Base-by-base conservation (phyloP, 2,797 vertebrate genomes). In the Periophthalmus magnuspinnatus region DNA sequence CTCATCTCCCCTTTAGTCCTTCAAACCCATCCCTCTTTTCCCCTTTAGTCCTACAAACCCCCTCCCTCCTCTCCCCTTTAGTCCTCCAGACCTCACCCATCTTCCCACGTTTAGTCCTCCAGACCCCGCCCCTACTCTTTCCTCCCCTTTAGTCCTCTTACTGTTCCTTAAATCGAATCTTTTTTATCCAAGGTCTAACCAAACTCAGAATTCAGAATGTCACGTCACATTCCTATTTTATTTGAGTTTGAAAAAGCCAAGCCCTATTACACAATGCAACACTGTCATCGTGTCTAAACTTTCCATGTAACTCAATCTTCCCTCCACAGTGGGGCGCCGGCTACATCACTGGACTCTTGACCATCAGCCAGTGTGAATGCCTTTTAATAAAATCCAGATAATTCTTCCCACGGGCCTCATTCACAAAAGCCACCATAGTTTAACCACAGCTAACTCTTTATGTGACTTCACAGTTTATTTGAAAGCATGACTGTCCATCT, bases 371-470 rank as follows among this genome's bases (percentile, higher is more conserved):
- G 28, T 66, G 65, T 55, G 50, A 66, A 66, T 24, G 33, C 13
- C 33, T 54, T 66, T 55, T 55, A 38, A 55, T 66, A 55, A 36
- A n/a, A 13, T 38, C 48, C 47, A 19, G 14, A 50, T 65, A 13
- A 32, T 21, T 28, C n/a, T 6, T 63, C 33, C 48, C 2, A 5
- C 0, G 0, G 36, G 14, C 28, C 21, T 6, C 3, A 41, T 58
- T 55, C 33, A 48, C 34, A 71, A 62, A 77, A 32, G 14, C 19
- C 19, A 55, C 6, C 32, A 16, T 0, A 1, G 32, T 62, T 22
- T 17, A 62, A 45, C 68, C 32, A 56, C 33, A 14, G 50, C 65
- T n/a, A 69, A 52, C 34, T 8, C 6, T 38, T 79, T 48, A 38
- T 61, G 50, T 52, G n/a, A 24, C 47, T 52, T 24, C 60, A 50